Percentiles rank a stretch among this genome's conserved stretches.
Conservation (phyloP, 2,797 vertebrate genomes). For the Peromyscus aztecus region DNA sequence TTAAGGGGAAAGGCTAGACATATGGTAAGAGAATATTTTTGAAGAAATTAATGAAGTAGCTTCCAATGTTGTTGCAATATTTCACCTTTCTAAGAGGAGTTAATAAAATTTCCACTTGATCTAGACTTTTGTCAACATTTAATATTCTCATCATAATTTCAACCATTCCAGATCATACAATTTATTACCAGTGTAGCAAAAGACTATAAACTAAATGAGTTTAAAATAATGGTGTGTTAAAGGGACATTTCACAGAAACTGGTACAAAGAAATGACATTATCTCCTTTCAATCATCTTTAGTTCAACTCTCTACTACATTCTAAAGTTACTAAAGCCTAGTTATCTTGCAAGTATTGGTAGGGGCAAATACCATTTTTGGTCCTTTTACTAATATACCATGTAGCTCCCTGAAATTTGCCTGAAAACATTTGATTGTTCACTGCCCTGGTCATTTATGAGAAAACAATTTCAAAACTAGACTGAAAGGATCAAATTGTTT, state of each 20-base stretch:
- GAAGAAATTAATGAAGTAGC: no score
- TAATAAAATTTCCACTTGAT: no score
- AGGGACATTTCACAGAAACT: neutral
- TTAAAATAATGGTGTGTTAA: neutral
- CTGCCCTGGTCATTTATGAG: neutral
- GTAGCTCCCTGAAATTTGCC: neutral
- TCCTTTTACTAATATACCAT: neutral
- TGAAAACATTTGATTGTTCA: neutral
- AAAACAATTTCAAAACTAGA: neutral
- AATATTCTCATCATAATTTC: neutral
- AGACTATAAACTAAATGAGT: neutral
- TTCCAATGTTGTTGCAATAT: no score
- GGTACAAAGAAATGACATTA: neutral
- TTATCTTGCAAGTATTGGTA: neutral
- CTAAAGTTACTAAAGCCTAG: neutral
- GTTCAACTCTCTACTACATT: neutral
- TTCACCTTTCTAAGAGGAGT: no score
- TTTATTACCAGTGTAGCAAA: neutral
- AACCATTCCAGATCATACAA: neutral
- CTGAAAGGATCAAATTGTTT: neutral
- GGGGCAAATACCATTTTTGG: neutral
- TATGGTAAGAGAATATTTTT: neutral
- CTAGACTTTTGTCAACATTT: neutral
- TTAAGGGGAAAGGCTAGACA: neutral
- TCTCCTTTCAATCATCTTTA: neutral